Percentiles rank a stretch among this genome's conserved stretches.
Evolutionary conservation across 1,140 invertebrate species (phyloP).

Genomic region (Stegodyphus dumicola): DNA sequence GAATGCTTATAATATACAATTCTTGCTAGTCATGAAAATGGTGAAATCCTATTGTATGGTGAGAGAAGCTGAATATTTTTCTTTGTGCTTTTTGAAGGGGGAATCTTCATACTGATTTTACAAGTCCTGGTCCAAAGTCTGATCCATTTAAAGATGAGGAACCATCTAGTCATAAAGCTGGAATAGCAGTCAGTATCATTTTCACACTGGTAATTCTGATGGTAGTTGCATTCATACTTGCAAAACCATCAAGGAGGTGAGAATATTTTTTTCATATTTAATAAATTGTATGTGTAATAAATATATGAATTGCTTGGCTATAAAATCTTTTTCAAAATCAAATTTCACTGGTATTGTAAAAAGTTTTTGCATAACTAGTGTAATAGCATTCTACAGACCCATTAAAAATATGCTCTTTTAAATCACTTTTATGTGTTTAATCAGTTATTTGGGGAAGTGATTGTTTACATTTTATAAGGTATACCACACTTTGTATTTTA

Average conservation of each 20-base stretch:
- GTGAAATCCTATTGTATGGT: background rate
- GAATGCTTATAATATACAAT: background rate
- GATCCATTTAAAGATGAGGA: constrained; percentile 5
- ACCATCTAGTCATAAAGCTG: constrained; percentile 9
- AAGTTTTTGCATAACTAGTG: too few relatives aligned
- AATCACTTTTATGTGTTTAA: too few relatives aligned
- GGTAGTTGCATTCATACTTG: constrained; percentile 12
- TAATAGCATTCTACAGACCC: too few relatives aligned
- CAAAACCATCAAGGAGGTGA: constrained; percentile 47
- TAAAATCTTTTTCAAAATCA: too few relatives aligned
- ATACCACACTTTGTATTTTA: too few relatives aligned
- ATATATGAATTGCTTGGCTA: too few relatives aligned
- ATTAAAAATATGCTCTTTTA: too few relatives aligned
- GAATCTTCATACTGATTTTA: background rate
- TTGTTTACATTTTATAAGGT: too few relatives aligned
- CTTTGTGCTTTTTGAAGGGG: background rate
- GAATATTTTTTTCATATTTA: background rate
- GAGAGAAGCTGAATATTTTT: background rate
- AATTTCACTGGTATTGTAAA: too few relatives aligned
- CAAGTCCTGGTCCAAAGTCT: background rate
- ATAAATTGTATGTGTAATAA: too few relatives aligned
- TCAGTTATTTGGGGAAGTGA: too few relatives aligned
- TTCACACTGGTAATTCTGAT: background rate
- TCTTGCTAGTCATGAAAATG: background rate
- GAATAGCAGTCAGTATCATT: constrained; percentile 19